Evolutionary conservation across 2,888 invertebrate genomes (phyloP), one percentile per base, ranked within the genome.

Genomic region (Fragum sueziense): DNA sequence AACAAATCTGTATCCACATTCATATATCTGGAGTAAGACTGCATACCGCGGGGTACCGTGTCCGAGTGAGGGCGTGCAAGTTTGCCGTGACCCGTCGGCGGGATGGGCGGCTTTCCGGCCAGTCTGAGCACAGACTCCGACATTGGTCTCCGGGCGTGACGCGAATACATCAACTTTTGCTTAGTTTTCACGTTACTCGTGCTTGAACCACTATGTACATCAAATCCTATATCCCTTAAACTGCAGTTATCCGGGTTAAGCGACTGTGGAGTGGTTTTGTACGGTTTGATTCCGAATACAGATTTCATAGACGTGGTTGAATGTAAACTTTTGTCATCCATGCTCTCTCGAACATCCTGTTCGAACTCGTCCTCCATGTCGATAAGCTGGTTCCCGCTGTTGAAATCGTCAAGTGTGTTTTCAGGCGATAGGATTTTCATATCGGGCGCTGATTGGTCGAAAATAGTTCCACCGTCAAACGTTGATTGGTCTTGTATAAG

Each of bases 161-260:
- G 57, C 14, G 83, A 83, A 31, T 80, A 80, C 52, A 83, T 25
- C 17, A 83, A 67, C 61, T 83, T 83, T 37, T 80, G 73, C 61
- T 83, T 83, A 9, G 83, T 83, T 20, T 34, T 51, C 7, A 57
- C 1, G 29, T 51, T 77, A 34, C 78, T 83, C 17, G 80, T 59
- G 27, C 70, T 73, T 6, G 77, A 33, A 6, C n/a, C 31, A 27
- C 22, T 41, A 2, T 37, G 22, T 11, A 65, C 79, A 27, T 73
- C 52, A 47, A 74, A 51, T 9, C 62, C 73, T 9, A 73, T 47
- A 61, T 73, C 73, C 22, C 62, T 33, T 6, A 73, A 20, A 47
- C 59, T 47, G 22, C 37, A 27, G n/a, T 74, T 74, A 29, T 65
- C 65, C 22, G 31, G 47, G 17, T 76, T 72, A 3, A 34, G 25